Evolutionary conservation across 2,113 vertebrate genomes (phyloP).

Genomic region (Poeciliopsis retropinna): DNA sequence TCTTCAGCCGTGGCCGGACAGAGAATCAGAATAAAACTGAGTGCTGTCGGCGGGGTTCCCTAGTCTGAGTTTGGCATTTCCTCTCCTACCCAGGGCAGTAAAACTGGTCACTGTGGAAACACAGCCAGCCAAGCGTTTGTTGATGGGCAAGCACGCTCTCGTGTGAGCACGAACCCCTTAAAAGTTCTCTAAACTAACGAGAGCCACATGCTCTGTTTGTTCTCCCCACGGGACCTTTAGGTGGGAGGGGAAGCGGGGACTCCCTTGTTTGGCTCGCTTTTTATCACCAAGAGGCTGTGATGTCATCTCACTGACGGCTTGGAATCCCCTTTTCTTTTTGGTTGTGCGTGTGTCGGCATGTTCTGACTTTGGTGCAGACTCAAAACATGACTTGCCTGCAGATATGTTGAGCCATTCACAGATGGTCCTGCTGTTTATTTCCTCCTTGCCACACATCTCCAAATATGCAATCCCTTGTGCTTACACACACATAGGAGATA

Average conservation of each 20-base stretch:
- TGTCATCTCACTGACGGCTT: slow-evolving; percentile 71
- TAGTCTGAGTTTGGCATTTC: slow-evolving; percentile 65
- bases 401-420: slow-evolving; percentile 47
- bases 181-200: slow-evolving; percentile 46
- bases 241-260: slow-evolving; percentile 64
- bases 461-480: neutral
- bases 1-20: slow-evolving; percentile 25
- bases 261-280: slow-evolving; percentile 64
- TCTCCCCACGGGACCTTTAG: slow-evolving; percentile 32
- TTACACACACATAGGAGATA: neutral
- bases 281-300: slow-evolving; percentile 60
- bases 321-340: slow-evolving; percentile 63
- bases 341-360: slow-evolving; percentile 1
- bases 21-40: slow-evolving; percentile 31
- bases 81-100: slow-evolving; percentile 48
- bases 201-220: slow-evolving; percentile 26
- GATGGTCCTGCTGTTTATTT: slow-evolving; percentile 22
- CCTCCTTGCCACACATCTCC: neutral
- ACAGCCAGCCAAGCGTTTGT: slow-evolving; percentile 43
- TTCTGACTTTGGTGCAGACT: slow-evolving; percentile 8
- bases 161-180: slow-evolving; percentile 46
- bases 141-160: slow-evolving; percentile 29
- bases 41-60: slow-evolving; percentile 13
- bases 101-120: slow-evolving; percentile 70
- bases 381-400: slow-evolving; percentile 59